A percentile compares a stretch with the other conserved stretches of the same genome.
These are phyloP conservation scores for Gymnoscopelus microlampas DNA, from an alignment of 2,797 vertebrate species.

Conservation along the genomic window DNA sequence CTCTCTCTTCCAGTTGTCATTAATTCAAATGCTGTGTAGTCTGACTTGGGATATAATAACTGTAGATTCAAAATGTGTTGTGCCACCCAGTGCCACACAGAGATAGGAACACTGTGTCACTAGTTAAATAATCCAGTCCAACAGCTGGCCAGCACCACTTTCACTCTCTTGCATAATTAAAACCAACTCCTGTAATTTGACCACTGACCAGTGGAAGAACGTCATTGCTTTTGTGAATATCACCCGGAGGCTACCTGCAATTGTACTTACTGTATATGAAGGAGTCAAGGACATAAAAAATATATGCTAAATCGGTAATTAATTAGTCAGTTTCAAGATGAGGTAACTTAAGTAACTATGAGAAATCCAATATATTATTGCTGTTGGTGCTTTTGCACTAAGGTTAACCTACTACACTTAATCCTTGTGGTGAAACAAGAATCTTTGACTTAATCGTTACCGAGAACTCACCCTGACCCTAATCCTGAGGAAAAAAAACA, in stretches of 20 bases:
- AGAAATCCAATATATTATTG: no score
- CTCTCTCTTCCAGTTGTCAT: no score
- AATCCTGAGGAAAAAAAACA: conserved; percentile 43
- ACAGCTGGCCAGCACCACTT: conserved; percentile 66
- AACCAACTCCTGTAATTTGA: conserved; percentile 72
- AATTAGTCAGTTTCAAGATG: no score
- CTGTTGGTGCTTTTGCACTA: no score
- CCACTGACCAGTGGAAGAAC: conserved; percentile 62
- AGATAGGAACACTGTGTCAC: conserved; percentile 31
- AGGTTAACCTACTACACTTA: no score
- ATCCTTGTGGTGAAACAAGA: conserved; percentile 14
- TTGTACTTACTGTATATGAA: conserved; percentile 47
- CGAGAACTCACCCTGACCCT: conserved; percentile 27
- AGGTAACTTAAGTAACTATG: no score
- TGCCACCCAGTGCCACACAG: conserved; percentile 13
- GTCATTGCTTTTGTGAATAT: conserved; percentile 62
- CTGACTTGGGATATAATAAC: no score
- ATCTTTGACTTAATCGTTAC: conserved; percentile 44
- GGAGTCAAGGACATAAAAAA: conserved; percentile 15
- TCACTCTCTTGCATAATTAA: conserved; percentile 70
- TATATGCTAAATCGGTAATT: no score
- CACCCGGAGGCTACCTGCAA: conserved; percentile 35
- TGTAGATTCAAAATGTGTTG: no score
- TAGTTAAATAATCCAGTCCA: conserved; percentile 67
- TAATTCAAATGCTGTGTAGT: no score